Evolutionary conservation across 1,140 invertebrate genomes (phyloP), one percentile per base, ranked within the genome.

Genomic region (Coelopa frigida): DNA sequence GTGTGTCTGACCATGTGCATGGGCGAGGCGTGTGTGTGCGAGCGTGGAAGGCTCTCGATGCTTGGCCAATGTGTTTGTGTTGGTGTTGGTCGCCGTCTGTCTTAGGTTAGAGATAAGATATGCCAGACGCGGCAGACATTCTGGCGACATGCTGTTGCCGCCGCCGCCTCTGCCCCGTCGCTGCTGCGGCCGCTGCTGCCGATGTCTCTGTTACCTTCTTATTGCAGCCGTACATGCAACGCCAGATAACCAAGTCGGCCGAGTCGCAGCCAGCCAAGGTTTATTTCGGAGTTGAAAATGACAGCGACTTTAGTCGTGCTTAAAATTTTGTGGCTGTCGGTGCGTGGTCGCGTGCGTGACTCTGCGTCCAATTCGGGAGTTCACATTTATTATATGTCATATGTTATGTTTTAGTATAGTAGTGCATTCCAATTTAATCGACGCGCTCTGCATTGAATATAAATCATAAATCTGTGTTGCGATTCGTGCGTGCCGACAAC

Each of bases 81-180:
- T 32, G 10, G 29, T 46, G 35, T 10, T 14, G 41, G 14, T 46
- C 26, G 27, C 38, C 22, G 40, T 35, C 41, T n/a, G 35, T 7
- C 32, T 48, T 41, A 22, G n/a, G 11, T 18, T 26, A n/a, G 24
- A 44, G 47, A 49, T 49, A 49, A 49, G 47, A 49, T 49, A 46
- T 44, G 41, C 35, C 37, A 40, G 44, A 50, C 48, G 33, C 32
- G 43, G 43, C 38, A 50, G 48, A 50, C 48, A 50, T 41, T 32
- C 43, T 50, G 48, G 48, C 48, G 48, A 50, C 48, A 50, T 50
- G 48, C 29, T 48, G 39, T 29, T 40, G 31, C 12, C 24, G 27
- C 32, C 39, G 39, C 27, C 17, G 18, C 15, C 24, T 40, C 27
- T 43, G 38, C 35, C 23, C 22, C 21, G 32, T 20, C n/a, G 18